These are phyloP conservation scores for Hirtodrosophila duncani DNA, from an alignment of 2,888 invertebrate species.

Conservation along the genomic window DNA sequence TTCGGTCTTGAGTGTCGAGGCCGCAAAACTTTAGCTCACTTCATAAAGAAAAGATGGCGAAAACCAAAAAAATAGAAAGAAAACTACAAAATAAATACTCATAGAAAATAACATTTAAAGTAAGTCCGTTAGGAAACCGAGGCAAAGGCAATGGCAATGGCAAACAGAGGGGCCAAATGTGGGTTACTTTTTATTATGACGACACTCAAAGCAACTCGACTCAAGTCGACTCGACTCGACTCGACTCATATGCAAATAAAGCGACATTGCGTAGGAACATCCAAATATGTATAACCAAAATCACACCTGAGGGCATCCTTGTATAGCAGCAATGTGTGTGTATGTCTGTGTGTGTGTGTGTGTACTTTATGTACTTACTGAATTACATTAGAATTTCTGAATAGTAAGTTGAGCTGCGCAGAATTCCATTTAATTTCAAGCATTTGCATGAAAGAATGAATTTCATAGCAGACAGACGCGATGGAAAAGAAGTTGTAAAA, in stretches of 20 bases:
- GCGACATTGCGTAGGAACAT: background rate
- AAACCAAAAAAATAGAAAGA: constrained; percentile 30
- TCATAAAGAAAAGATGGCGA: constrained; percentile 47
- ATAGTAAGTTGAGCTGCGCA: too few species aligned
- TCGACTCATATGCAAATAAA: too few species aligned
- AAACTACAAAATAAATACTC: constrained; percentile 62
- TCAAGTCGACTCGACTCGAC: too few species aligned
- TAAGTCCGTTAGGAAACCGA: constrained; percentile 60
- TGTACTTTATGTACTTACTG: too few species aligned
- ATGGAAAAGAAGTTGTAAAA: too few species aligned
- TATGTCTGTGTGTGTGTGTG: too few species aligned
- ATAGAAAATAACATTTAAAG: constrained; percentile 59
- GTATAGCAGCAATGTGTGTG: too few species aligned
- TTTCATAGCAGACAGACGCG: too few species aligned
- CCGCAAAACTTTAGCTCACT: constrained; percentile 42
- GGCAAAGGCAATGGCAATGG: background rate
- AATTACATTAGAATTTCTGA: too few species aligned
- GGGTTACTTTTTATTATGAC: constrained; percentile 46
- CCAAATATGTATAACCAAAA: constrained; percentile 11
- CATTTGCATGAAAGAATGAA: too few species aligned
- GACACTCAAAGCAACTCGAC: too few species aligned
- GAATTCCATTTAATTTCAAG: too few species aligned
- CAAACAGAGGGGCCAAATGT: constrained; percentile 42
- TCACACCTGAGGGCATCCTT: constrained; percentile 64
- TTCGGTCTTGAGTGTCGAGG: constrained; percentile 39